Percentiles rank a stretch among this genome's conserved stretches.
These are phyloP conservation scores for Paedocypris sp. DNA, from an alignment of 2,113 vertebrate species.

Conservation along the genomic window DNA sequence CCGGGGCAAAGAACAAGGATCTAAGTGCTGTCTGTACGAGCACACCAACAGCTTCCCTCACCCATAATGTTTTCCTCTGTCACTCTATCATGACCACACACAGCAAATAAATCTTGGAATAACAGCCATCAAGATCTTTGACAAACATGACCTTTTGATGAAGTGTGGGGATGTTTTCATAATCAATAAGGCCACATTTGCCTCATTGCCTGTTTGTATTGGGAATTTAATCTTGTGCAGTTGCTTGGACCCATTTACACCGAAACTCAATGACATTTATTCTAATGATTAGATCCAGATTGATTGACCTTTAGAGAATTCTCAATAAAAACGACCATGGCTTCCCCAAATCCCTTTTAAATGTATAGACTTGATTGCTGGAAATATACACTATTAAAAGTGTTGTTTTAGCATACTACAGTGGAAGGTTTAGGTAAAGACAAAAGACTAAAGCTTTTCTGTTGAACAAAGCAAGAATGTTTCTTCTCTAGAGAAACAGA, in stretches of 20 bases:
- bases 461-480: constrained; percentile 25
- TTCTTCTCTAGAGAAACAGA: constrained; percentile 22
- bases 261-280: constrained; percentile 5
- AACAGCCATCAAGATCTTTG: not conserved
- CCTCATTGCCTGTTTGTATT: not conserved
- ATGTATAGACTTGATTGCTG: not conserved
- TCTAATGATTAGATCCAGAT: not conserved
- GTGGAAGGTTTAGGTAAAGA: not conserved
- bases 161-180: not conserved
- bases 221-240: not conserved
- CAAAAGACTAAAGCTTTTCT: not conserved
- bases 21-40: not conserved
- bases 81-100: too few species aligned
- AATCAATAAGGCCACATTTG: not conserved
- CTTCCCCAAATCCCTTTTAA: not conserved
- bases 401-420: too few species aligned
- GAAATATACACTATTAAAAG: not conserved
- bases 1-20: not conserved
- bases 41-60: not conserved
- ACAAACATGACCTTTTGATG: not conserved
- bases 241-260: not conserved
- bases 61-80: not conserved
- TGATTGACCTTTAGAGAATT: constrained; percentile 3
- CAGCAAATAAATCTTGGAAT: not conserved
- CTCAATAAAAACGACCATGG: not conserved